Evolutionary conservation across 2,888 invertebrate genomes (phyloP).

Genomic region (Acanthococcus lagerstroemiae): DNA sequence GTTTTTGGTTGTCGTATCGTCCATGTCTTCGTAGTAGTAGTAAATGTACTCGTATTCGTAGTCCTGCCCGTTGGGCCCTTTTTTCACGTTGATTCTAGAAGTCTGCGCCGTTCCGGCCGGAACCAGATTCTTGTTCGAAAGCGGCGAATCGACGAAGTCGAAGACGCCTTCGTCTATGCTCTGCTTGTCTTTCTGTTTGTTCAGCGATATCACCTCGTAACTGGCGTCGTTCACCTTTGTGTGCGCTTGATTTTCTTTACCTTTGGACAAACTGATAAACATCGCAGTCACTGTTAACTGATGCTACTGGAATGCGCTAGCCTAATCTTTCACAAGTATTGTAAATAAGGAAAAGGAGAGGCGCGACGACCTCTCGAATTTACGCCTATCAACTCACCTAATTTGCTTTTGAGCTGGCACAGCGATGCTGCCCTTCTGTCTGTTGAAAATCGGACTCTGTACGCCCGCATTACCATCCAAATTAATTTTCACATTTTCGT

Average conservation of each 20-base stretch:
- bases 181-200: not conserved
- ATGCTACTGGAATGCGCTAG: not conserved
- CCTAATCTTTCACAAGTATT: not conserved
- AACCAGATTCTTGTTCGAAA: conserved; percentile 37
- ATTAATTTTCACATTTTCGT: conserved; percentile 27
- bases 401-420: conserved; percentile 28
- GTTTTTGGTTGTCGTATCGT: conserved; percentile 42
- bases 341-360: no score
- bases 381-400: conserved; percentile 2
- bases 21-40: conserved; percentile 79
- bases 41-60: conserved; percentile 88
- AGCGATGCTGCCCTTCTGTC: conserved; percentile 15
- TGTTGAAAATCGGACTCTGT: conserved; percentile 19
- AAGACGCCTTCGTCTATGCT: conserved; percentile 35
- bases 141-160: conserved; percentile 39
- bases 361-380: no score
- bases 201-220: conserved; percentile 13
- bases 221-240: conserved; percentile 4
- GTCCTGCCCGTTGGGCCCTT: conserved; percentile 79
- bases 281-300: conserved; percentile 15
- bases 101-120: conserved; percentile 43
- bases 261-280: conserved; percentile 25
- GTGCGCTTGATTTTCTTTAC: not conserved
- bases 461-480: conserved; percentile 22
- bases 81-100: conserved; percentile 70